Percentiles rank a stretch among this genome's conserved stretches.
These are phyloP conservation scores for Papilio protenor DNA, from an alignment of 2,888 invertebrate species.

Conservation along the genomic window DNA sequence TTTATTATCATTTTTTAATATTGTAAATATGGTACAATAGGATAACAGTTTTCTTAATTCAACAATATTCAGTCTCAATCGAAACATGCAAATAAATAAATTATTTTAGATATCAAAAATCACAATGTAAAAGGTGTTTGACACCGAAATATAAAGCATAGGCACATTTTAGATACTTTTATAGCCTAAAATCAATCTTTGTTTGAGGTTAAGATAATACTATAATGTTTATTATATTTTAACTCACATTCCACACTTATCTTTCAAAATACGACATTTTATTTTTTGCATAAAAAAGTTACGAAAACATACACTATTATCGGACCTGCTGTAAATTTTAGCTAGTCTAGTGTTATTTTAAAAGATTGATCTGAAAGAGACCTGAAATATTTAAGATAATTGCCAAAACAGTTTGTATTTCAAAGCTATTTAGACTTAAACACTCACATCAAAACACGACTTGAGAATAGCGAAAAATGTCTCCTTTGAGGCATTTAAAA, in stretches of 20 bases:
- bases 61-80: background rate
- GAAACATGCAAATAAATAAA: conserved; percentile 7
- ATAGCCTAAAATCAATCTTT: conserved; percentile 21
- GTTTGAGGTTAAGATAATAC: conserved; percentile 5
- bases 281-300: background rate
- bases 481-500: background rate
- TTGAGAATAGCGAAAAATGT: background rate
- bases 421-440: background rate
- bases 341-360: background rate
- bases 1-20: background rate
- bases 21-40: background rate
- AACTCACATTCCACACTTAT: conserved; percentile 4
- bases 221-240: background rate
- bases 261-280: background rate
- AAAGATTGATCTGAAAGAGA: background rate
- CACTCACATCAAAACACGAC: background rate
- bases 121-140: conserved; percentile 22
- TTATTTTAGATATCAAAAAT: conserved; percentile 20
- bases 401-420: background rate
- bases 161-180: conserved; percentile 2
- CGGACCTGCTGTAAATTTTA: background rate
- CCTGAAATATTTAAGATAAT: no score
- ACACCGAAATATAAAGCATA: conserved; percentile 20
- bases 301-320: background rate
- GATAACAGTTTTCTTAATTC: background rate